Percentiles rank a stretch among this genome's conserved stretches.
Evolutionary conservation across 2,888 invertebrate genomes (phyloP).

Genomic region (Volucella inflata): DNA sequence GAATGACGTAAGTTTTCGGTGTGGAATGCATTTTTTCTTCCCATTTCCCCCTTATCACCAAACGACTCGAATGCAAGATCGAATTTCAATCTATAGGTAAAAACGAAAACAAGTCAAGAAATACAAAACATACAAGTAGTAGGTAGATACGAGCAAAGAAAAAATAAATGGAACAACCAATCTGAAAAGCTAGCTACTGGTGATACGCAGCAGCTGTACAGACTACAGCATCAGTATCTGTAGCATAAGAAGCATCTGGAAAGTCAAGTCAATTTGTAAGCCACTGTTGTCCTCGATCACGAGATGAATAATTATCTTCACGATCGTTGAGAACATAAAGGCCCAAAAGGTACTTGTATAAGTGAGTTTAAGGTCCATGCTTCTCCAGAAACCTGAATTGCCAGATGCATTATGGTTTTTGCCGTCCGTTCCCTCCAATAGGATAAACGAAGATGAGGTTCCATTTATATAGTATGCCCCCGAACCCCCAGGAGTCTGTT

Average conservation of each 20-base stretch:
- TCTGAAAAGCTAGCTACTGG: constrained; percentile 35
- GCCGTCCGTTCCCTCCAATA: background rate
- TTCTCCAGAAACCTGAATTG: constrained; percentile 59
- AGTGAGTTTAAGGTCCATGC: constrained; percentile 5
- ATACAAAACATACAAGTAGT: too few relatives aligned
- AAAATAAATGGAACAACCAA: constrained; percentile 42
- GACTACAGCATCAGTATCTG: background rate
- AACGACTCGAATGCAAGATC: constrained; percentile 21
- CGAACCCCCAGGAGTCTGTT: background rate
- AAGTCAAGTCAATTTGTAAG: constrained; percentile 27
- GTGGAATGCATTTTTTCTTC: constrained; percentile 56
- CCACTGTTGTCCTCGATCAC: constrained; percentile 17
- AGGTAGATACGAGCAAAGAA: too few relatives aligned
- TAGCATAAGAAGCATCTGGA: background rate
- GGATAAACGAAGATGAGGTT: constrained; percentile 2
- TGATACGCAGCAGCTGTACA: constrained; percentile 47
- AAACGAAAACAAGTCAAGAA: background rate
- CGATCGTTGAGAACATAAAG: constrained; percentile 3
- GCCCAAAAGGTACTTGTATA: constrained; percentile 8
- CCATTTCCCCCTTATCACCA: background rate
- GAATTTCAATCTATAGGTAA: constrained; percentile 13
- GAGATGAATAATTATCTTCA: constrained; percentile 31
- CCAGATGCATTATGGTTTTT: constrained; percentile 43
- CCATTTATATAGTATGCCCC: background rate
- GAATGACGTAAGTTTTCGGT: constrained; percentile 60